Percentiles rank a stretch among this genome's conserved stretches.
Evolutionary conservation across 1,140 invertebrate species (phyloP).

Genomic region (Scaptomyza pallida): DNA sequence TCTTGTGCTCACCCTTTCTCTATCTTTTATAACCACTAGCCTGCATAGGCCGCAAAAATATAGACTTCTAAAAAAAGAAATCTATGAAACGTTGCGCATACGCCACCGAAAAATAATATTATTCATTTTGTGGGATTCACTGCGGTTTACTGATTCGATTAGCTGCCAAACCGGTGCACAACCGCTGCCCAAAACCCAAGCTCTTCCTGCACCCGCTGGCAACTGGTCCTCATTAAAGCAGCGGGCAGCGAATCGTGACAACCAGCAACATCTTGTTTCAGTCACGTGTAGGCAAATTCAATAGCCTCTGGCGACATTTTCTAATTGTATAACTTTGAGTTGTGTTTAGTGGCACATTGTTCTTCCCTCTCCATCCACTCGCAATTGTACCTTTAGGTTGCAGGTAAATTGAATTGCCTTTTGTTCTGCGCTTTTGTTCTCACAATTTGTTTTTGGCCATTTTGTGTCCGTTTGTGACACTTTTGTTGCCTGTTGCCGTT

Average conservation of each 20-base stretch:
- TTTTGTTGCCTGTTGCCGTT: not conserved
- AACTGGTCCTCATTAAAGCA: not conserved
- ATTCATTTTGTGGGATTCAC: conserved; percentile 22
- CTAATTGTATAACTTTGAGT: conserved; percentile 29
- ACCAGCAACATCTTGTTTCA: conserved; percentile 8
- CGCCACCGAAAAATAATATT: conserved; percentile 6
- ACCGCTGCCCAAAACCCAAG: not conserved
- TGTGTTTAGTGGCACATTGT: not conserved
- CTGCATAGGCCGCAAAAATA: conserved; percentile 8
- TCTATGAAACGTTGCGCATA: conserved; percentile 7
- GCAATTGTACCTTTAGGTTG: not conserved
- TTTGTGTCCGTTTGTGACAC: conserved; percentile 10
- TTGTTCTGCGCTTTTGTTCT: conserved; percentile 14
- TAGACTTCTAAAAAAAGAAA: conserved; percentile 2
- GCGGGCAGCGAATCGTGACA: not conserved
- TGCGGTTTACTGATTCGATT: conserved; percentile 46
- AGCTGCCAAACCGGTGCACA: conserved; percentile 38
- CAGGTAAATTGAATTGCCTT: conserved; percentile 23
- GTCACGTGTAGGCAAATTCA: conserved; percentile 35
- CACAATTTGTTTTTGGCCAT: conserved; percentile 1
- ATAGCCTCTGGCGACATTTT: conserved; percentile 20
- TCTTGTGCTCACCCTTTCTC: not conserved
- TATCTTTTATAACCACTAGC: not conserved
- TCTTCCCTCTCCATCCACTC: not conserved
- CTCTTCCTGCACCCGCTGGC: not conserved